phyloP scores from a whole-genome alignment of 2,797 vertebrate species.

The Micromesistius poutassou region DNA sequence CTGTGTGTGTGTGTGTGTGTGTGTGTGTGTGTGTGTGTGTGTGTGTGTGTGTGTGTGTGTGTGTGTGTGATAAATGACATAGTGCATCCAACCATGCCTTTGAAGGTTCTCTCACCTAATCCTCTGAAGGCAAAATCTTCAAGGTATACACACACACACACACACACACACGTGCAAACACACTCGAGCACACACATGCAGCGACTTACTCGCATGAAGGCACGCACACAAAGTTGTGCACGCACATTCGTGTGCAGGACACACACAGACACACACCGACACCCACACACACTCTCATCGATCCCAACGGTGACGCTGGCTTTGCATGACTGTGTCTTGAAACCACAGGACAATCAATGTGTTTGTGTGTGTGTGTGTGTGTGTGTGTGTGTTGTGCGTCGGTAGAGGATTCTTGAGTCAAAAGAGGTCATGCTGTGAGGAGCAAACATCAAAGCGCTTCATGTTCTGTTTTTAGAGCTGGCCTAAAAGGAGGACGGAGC shows the following conservation, averaged over 20 bases:
- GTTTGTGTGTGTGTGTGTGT: slow-evolving; percentile 9
- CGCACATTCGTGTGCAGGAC: neutral
- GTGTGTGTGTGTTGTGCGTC: slow-evolving; percentile 29
- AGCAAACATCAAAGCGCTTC: slow-evolving; percentile 63
- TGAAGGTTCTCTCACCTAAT: slow-evolving; percentile 61
- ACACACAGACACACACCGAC: neutral
- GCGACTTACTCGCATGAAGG: neutral
- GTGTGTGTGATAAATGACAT: slow-evolving; percentile 52
- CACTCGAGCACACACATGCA: neutral
- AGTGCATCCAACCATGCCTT: slow-evolving; percentile 54
- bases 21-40: slow-evolving; percentile 35
- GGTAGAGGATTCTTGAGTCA: slow-evolving; percentile 61
- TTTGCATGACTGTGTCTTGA: slow-evolving; percentile 49
- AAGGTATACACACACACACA: slow-evolving; percentile 29
- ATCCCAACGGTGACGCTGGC: slow-evolving; percentile 32
- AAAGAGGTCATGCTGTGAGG: slow-evolving; percentile 65
- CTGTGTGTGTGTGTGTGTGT: slow-evolving; percentile 37
- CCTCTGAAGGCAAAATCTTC: slow-evolving; percentile 51
- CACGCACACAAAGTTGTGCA: slow-evolving; percentile 6
- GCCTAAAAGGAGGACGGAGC: slow-evolving; percentile 64
- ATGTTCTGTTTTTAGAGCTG: slow-evolving; percentile 65
- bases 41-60: slow-evolving; percentile 32
- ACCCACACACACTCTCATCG: slow-evolving; percentile 28
- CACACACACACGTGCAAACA: slow-evolving; percentile 8
- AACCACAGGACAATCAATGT: slow-evolving; percentile 45